Base-by-base conservation (phyloP, 1,140 invertebrate genomes). In the Coelopa frigida region DNA sequence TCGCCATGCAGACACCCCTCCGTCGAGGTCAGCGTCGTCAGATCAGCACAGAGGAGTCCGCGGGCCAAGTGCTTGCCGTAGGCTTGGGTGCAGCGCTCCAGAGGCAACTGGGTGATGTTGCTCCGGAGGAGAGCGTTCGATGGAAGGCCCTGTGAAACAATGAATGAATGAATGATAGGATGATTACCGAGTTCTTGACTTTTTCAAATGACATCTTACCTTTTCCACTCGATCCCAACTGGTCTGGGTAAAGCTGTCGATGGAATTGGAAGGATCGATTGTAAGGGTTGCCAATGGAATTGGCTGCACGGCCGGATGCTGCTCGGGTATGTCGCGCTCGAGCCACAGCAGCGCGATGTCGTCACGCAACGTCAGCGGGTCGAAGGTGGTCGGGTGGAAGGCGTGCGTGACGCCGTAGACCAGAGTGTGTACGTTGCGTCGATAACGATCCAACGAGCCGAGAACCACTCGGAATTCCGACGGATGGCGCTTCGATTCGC, bases 281-380 rank as follows among this genome's bases (percentile, higher is more conserved):
- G n/a, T n/a, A n/a, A n/a, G n/a, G n/a, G n/a, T n/a, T n/a, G n/a
- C 48, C 26, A 65, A 14, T 0, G 44, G 11, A 15, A 65, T 53
- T 1, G 62, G 47, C 33, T 58, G 52, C 6, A 66, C 54, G 6
- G 36, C 31, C 0, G 46, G 31, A 41, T 54, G 57, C 12, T 53
- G 36, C 14, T 22, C 11, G 2, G 59, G 50, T 20, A 67, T 49
- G 41, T 67, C 60, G 39, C 52, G 51, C 2, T 61, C 58, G 36
- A 67, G 44, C 58, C 63, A 58, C 2, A 67, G 47, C n/a, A 66
- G 56, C 15, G 59, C 62, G 20, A 66, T 38, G 24, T 48, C 33
- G 38, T 48, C 50, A 31, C 12, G 51, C 22, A 51, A 50, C n/a
- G 54, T 46, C 11, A 52, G 40, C 42, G 40, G 11, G 32, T 47